Conservation (phyloP, 2,888 invertebrate species). For the Monopis laevigella region DNA sequence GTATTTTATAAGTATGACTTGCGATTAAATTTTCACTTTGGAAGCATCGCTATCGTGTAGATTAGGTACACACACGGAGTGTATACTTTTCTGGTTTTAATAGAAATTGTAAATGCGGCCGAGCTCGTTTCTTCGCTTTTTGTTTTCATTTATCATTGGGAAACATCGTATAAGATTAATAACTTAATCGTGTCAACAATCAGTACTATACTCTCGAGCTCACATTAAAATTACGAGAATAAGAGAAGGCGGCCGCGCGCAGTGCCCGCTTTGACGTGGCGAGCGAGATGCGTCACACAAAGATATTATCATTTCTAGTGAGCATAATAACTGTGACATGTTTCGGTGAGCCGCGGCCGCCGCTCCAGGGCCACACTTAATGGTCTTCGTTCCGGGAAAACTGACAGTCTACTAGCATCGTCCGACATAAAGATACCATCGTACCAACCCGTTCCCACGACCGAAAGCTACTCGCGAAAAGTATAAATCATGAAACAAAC, state of each 20-base stretch:
- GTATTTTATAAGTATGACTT: conserved; percentile 10
- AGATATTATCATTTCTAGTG: conserved; percentile 61
- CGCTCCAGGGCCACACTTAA: conserved; percentile 51
- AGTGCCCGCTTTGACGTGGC: conserved; percentile 1
- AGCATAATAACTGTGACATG: conserved; percentile 66
- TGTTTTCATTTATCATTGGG: conserved; percentile 5
- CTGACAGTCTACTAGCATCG: conserved; percentile 38
- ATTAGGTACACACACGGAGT: too few relatives aligned
- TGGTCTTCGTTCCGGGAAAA: conserved; percentile 59
- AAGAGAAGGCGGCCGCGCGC: conserved; percentile 28
- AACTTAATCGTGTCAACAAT: conserved; percentile 43
- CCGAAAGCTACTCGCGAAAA: conserved; percentile 33
- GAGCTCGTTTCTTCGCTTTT: background rate
- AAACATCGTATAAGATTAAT: conserved; percentile 9
- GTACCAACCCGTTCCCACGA: conserved; percentile 46
- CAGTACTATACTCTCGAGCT: conserved; percentile 29
- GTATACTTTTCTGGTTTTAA: background rate
- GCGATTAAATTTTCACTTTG: conserved; percentile 7
- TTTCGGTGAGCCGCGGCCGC: conserved; percentile 50
- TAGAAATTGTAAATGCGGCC: background rate
- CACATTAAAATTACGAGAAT: conserved; percentile 33
- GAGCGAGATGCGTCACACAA: conserved; percentile 36
- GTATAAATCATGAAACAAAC: conserved; percentile 22
- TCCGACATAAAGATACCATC: conserved; percentile 55
- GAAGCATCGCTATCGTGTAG: too few relatives aligned